phyloP scores from a whole-genome alignment of 2,888 invertebrate genomes.

The Pandemis heparana region DNA sequence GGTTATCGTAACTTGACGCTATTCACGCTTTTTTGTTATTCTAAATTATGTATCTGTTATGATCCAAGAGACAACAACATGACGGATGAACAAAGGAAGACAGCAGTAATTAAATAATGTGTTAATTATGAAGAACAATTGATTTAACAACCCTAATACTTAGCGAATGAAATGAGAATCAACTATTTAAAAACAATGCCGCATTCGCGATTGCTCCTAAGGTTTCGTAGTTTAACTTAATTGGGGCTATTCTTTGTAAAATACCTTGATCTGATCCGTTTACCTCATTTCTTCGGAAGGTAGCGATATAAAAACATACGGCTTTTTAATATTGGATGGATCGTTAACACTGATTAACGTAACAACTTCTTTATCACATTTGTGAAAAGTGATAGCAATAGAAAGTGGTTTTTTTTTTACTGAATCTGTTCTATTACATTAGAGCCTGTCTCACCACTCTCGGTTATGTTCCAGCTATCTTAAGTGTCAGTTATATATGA shows the following conservation, averaged over 20 bases:
- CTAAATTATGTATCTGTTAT: too few species aligned
- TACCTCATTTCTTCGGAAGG: not conserved
- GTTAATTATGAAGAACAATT: too few species aligned
- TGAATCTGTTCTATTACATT: too few species aligned
- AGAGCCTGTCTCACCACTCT: too few species aligned
- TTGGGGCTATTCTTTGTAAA: not conserved
- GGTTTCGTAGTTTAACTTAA: not conserved
- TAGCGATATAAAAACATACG: not conserved
- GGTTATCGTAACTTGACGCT: too few species aligned
- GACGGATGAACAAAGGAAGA: too few species aligned
- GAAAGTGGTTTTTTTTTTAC: too few species aligned
- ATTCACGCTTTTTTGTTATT: too few species aligned
- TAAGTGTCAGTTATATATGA: too few species aligned
- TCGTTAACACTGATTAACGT: conserved; percentile 23
- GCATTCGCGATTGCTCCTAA: not conserved
- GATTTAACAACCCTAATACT: not conserved
- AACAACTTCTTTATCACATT: not conserved
- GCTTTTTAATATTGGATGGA: conserved; percentile 32
- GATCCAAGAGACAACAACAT: too few species aligned
- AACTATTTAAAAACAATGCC: not conserved
- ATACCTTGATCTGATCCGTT: not conserved
- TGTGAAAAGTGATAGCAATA: too few species aligned
- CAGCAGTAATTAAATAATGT: not conserved
- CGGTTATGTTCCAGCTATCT: too few species aligned
- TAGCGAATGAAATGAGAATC: not conserved